Evolutionary conservation across 2,113 vertebrate genomes (phyloP).

Genomic region (Stegastes partitus): DNA sequence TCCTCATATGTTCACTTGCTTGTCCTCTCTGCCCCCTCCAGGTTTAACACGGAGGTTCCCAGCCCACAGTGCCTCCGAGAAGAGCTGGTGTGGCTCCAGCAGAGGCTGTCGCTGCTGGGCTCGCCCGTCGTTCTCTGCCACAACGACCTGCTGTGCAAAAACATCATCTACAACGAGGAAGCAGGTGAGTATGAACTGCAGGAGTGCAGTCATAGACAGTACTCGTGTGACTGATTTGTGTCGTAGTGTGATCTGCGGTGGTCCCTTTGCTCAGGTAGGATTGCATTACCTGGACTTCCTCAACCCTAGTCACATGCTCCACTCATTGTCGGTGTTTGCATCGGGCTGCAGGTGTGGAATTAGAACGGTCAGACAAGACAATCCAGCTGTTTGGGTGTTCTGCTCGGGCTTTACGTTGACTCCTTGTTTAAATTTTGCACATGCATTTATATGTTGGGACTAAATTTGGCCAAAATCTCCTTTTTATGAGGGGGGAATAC

Average conservation of each 20-base stretch:
- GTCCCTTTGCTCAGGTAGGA: slow-evolving; percentile 62
- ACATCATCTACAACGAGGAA: slow-evolving; percentile 97
- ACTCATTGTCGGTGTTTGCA: slow-evolving; percentile 57
- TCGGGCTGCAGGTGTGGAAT: slow-evolving; percentile 34
- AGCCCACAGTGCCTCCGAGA: slow-evolving; percentile 88
- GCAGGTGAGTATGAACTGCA: slow-evolving; percentile 87
- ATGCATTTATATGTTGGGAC: not conserved
- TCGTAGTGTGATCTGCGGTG: slow-evolving; percentile 51
- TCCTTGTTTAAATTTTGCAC: not conserved
- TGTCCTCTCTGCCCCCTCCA: slow-evolving; percentile 62
- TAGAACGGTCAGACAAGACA: slow-evolving; percentile 50
- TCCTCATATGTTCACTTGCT: not conserved
- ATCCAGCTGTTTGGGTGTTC: not conserved
- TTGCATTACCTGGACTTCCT: slow-evolving; percentile 48
- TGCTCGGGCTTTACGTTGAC: not conserved
- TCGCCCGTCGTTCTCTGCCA: slow-evolving; percentile 98
- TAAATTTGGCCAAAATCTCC: not conserved
- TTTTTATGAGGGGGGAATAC: too few relatives aligned
- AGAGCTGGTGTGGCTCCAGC: slow-evolving; percentile 96
- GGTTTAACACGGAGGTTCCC: slow-evolving; percentile 91
- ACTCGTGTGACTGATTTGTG: slow-evolving; percentile 54
- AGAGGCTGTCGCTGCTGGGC: slow-evolving; percentile 91
- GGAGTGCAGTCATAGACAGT: slow-evolving; percentile 36
- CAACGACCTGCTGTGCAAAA: slow-evolving; percentile 99
- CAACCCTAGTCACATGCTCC: slow-evolving; percentile 47